Evolutionary conservation across 64 coral and sea anemone species (phyloP).

Genomic region (Montipora foliosa): DNA sequence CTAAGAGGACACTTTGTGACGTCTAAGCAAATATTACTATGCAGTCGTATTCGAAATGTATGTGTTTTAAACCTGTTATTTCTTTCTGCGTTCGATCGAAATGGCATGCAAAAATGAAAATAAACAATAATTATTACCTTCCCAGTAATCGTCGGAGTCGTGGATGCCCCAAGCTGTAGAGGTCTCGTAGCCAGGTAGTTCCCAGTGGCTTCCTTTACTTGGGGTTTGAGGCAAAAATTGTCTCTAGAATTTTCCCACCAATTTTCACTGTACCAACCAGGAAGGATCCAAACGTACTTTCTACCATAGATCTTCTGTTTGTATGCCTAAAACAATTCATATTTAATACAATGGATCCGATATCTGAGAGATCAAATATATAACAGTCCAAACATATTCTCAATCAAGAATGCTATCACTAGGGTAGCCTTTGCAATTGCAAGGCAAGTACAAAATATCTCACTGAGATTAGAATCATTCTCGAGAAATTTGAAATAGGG

Average conservation of each 20-base stretch:
- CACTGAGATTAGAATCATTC: neutral
- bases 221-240: neutral
- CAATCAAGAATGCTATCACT: no score
- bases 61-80: no score
- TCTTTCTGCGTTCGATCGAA: no score
- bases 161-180: neutral
- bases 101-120: no score
- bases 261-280: constrained; percentile 50
- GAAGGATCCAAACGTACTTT: constrained; percentile 56
- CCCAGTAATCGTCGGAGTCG: constrained; percentile 13
- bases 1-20: no score
- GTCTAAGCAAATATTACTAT: no score
- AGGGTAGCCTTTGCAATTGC: no score
- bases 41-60: no score
- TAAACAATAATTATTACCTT: constrained; percentile 26
- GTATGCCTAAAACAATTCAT: constrained; percentile 6
- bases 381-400: no score
- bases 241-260: constrained; percentile 35
- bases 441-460: neutral
- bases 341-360: neutral
- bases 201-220: constrained; percentile 38
- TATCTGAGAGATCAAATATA: no score
- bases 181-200: constrained; percentile 59
- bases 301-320: constrained; percentile 33
- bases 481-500: no score